These are phyloP conservation scores for Samia ricini DNA, from an alignment of 1,140 invertebrate genomes.

Conservation along the genomic window DNA sequence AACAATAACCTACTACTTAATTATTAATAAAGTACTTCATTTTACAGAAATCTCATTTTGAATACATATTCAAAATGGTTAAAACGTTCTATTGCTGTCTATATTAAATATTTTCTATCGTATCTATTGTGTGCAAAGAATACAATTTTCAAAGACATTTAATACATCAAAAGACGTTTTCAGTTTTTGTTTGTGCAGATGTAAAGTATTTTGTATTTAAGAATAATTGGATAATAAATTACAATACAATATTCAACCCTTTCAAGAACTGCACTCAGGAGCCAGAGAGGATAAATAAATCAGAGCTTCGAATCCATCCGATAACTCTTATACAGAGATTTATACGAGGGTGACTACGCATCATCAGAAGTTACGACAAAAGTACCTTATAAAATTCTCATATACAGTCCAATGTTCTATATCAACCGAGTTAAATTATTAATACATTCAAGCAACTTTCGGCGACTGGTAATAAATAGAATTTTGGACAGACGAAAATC, in stretches of 20 bases:
- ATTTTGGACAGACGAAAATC: conserved; percentile 6
- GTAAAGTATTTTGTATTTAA: background rate
- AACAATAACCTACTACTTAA: no score
- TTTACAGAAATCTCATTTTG: no score
- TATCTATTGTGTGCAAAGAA: no score
- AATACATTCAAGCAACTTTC: conserved; percentile 6
- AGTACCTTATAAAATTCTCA: background rate
- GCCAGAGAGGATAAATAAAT: background rate
- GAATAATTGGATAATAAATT: background rate
- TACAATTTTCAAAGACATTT: no score
- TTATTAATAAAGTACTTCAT: no score
- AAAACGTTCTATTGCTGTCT: no score
- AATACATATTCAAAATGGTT: no score
- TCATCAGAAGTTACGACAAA: background rate
- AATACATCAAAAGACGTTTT: no score
- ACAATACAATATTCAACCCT: background rate
- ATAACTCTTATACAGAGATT: background rate
- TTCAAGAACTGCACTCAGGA: background rate
- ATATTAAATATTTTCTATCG: no score
- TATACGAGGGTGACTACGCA: background rate
- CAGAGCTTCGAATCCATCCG: background rate
- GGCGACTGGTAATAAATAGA: conserved; percentile 9
- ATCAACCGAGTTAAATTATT: conserved; percentile 7
- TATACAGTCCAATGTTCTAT: conserved; percentile 9
- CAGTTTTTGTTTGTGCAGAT: no score